Percentiles rank a stretch among this genome's conserved stretches.
Conservation (phyloP, 2,888 invertebrate species). For the Pemphredon lugubris region DNA sequence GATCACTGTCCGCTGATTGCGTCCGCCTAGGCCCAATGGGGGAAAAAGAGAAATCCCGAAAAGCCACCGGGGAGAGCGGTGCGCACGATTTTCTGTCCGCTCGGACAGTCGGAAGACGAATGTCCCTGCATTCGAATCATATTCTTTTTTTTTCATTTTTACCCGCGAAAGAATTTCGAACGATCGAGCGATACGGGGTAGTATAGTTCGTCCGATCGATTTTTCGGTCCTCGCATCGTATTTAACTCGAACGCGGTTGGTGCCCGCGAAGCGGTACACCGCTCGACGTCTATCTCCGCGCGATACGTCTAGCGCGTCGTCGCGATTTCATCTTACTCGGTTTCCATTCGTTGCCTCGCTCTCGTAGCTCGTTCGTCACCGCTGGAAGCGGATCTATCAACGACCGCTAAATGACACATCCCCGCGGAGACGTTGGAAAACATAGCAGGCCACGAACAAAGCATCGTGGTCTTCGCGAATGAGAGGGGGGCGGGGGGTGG, state of each 20-base stretch:
- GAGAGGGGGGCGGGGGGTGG: too few relatives aligned
- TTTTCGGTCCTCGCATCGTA: too few relatives aligned
- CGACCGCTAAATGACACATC: constrained; percentile 5
- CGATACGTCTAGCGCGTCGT: neutral
- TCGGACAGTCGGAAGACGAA: constrained; percentile 8
- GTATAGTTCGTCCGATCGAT: too few relatives aligned
- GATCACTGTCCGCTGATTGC: constrained; percentile 61
- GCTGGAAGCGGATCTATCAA: constrained; percentile 31
- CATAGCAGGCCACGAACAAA: constrained; percentile 7
- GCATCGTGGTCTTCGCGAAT: constrained; percentile 13
- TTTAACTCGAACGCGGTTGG: too few relatives aligned
- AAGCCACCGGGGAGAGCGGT: too few relatives aligned
- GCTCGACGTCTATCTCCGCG: neutral
- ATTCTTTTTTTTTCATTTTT: too few relatives aligned
- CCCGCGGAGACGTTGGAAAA: constrained; percentile 8
- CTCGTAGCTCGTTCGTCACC: constrained; percentile 21
- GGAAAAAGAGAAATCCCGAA: constrained; percentile 24
- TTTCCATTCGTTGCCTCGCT: too few relatives aligned
- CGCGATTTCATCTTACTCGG: neutral
- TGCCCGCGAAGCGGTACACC: too few relatives aligned
- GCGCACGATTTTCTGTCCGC: constrained; percentile 21
- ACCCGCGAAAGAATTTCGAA: constrained; percentile 23
- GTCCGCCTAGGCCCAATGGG: constrained; percentile 15
- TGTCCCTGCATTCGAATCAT: constrained; percentile 11
- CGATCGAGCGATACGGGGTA: too few relatives aligned